Evolutionary conservation across 1,140 invertebrate species (phyloP), one percentile per base, ranked within the genome.

Genomic region (Psilanteris sp.): DNA sequence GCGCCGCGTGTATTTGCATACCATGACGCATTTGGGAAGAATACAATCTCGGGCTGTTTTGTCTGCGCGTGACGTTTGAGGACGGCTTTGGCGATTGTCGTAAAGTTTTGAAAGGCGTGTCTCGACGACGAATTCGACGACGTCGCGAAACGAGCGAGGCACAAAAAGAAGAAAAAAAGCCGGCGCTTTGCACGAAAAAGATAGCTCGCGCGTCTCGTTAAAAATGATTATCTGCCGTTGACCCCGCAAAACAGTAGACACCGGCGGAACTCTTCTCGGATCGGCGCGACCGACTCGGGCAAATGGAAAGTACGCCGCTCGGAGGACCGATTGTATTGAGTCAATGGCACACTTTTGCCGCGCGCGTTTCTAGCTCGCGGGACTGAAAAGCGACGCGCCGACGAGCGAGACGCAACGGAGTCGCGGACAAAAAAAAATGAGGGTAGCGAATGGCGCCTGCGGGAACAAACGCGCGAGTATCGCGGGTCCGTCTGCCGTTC

Each of bases 321-420:
- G n/a, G 27, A 41, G 55, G 6, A n/a, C 37, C 61, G 61, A 66
- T 66, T 66, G 61, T 62, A 10, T 66, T 26, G 31, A 48, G 41
- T 46, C 44, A 50, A 52, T 54, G 61, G 61, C 61, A 66, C 46
- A 66, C 61, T 66, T 66, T 66, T 52, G 36, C 46, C n/a, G n/a
- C 7, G 26, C 32, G 18, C 61, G 61, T 66, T 66, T 66, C 46
- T 66, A 66, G 61, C 61, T 37, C 11, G n/a, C 27, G 52, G 44
- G 59, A 18, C 7, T 24, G 34, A 41, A n/a, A n/a, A n/a, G n/a
- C 16, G 9, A 39, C 48, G 10, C 18, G 24, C 34, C 1, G 29
- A 22, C 22, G 14, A 32, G 7, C 26, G 15, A 43, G 36, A 29
- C 37, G 7, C 22, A n/a, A 11, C 8, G 32, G 13, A 59, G 34